Conservation (phyloP, 2,113 vertebrate species). For the Mellivora capensis region DNA sequence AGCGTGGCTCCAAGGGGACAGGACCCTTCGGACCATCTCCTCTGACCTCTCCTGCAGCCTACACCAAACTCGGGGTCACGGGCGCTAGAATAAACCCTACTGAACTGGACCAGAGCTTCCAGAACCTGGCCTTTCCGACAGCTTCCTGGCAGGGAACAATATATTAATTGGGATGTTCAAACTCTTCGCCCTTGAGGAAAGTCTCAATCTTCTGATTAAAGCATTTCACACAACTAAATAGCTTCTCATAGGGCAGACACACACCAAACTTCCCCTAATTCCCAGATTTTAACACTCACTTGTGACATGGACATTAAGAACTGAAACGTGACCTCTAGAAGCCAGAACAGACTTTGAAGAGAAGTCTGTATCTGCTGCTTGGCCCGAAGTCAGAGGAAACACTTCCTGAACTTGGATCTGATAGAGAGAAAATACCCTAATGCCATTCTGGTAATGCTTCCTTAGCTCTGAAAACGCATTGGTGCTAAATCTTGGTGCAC, state of each 20-base stretch:
- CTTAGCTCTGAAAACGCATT: neutral
- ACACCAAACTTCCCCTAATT: neutral
- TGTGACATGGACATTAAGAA: fast-evolving
- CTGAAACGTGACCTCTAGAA: fast-evolving
- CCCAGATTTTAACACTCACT: fast-evolving
- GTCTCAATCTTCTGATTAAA: neutral
- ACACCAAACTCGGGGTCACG: fast-evolving
- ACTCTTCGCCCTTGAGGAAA: neutral
- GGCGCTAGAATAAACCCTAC: fast-evolving
- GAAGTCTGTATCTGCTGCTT: too few species aligned
- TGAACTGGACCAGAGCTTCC: fast-evolving
- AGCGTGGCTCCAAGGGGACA: neutral
- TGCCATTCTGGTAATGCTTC: neutral
- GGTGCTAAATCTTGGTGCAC: neutral
- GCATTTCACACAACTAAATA: neutral
- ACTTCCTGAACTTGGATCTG: neutral
- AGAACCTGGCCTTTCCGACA: neutral
- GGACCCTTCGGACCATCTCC: neutral
- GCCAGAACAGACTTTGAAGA: neutral
- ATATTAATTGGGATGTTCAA: fast-evolving
- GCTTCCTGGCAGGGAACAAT: neutral
- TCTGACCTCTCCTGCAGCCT: neutral
- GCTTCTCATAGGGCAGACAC: neutral
- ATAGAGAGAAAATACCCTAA: neutral
- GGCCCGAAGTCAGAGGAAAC: neutral